phyloP scores from a whole-genome alignment of 2,797 vertebrate genomes.

The Melanotaenia boesemani region DNA sequence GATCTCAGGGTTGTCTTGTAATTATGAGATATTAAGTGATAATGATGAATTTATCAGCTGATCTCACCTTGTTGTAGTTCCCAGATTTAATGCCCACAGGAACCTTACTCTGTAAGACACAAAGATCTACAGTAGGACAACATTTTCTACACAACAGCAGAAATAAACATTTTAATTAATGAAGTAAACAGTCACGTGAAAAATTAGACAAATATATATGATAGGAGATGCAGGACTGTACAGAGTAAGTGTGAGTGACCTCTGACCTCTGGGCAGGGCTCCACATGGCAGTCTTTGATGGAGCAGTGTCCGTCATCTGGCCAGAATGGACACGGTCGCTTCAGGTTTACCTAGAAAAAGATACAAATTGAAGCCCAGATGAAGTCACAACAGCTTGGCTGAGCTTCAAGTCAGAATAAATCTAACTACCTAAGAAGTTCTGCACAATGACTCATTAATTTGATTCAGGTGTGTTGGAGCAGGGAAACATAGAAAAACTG shows the following conservation, averaged over 20 bases:
- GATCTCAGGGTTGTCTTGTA: too few relatives aligned
- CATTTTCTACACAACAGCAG: not conserved
- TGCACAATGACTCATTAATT: too few relatives aligned
- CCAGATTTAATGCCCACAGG: constrained; percentile 97
- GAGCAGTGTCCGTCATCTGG: constrained; percentile 93
- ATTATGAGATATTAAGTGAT: too few relatives aligned
- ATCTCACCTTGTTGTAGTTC: constrained; percentile 93
- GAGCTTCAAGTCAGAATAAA: not conserved
- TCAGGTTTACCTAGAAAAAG: constrained; percentile 90
- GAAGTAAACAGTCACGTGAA: not conserved
- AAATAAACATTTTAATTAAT: not conserved
- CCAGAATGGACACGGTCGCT: constrained; percentile 96
- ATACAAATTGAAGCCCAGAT: not conserved
- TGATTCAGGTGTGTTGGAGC: too few relatives aligned
- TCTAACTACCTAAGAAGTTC: too few relatives aligned
- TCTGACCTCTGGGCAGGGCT: constrained; percentile 96
- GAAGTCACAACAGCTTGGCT: not conserved
- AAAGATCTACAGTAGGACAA: not conserved
- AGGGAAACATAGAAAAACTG: too few relatives aligned
- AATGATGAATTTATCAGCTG: too few relatives aligned
- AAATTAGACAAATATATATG: too few relatives aligned
- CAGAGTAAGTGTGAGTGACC: constrained; percentile 79
- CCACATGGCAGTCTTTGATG: constrained; percentile 97
- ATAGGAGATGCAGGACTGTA: too few relatives aligned
- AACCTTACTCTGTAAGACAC: constrained; percentile 88